These are phyloP conservation scores for Sesamia nonagrioides DNA, from an alignment of 1,140 invertebrate species.

Conservation along the genomic window DNA sequence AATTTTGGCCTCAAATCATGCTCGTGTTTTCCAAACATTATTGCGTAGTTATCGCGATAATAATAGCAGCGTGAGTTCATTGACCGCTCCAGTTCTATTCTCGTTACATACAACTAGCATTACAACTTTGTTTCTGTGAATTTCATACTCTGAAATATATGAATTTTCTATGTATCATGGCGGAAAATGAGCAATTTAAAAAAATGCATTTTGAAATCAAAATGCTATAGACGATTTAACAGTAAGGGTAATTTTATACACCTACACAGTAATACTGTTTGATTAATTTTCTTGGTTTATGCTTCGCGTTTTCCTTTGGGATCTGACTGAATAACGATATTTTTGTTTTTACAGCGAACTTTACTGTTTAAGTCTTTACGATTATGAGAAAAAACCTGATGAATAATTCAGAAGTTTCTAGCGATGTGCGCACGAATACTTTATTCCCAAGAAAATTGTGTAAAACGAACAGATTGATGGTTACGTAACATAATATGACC, in stretches of 20 bases:
- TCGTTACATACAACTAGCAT: slow-evolving; percentile 72
- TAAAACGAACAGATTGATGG: slow-evolving; percentile 2
- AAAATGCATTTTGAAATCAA: too few species aligned
- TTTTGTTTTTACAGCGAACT: neutral
- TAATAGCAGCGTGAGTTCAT: slow-evolving; percentile 76
- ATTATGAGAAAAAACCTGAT: neutral
- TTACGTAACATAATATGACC: neutral
- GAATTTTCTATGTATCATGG: slow-evolving; percentile 57
- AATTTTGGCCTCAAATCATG: slow-evolving; percentile 68
- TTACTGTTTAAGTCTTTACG: neutral
- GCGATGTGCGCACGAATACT: slow-evolving; percentile 4
- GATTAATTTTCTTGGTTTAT: neutral
- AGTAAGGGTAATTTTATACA: too few species aligned
- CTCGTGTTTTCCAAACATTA: slow-evolving; percentile 73
- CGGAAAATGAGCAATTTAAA: slow-evolving; percentile 37
- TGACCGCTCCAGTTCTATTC: slow-evolving; percentile 82
- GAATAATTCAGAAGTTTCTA: neutral
- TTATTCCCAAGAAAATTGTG: neutral
- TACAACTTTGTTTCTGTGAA: slow-evolving; percentile 67
- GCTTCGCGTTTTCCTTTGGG: neutral
- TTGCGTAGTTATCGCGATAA: slow-evolving; percentile 77
- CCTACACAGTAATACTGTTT: neutral
- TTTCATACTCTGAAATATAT: slow-evolving; percentile 59
- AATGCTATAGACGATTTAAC: too few species aligned
- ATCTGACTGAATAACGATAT: neutral